These are phyloP conservation scores for Macropis europaea DNA, from an alignment of 2,888 invertebrate genomes.

Conservation along the genomic window DNA sequence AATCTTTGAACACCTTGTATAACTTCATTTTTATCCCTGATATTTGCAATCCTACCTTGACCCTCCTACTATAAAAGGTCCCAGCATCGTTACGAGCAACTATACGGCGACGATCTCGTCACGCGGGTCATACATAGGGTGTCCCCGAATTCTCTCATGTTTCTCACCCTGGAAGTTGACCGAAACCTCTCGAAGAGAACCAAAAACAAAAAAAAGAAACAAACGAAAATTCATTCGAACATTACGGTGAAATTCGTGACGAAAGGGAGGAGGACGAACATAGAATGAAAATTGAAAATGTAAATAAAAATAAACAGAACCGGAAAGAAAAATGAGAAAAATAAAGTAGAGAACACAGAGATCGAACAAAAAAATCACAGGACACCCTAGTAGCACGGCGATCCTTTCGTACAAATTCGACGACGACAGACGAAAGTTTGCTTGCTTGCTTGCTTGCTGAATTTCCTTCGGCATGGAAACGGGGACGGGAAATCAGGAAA, in stretches of 20 bases:
- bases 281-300: no score
- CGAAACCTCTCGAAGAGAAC: no score
- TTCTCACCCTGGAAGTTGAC: slow-evolving; percentile 19
- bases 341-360: background rate
- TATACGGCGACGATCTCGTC: slow-evolving; percentile 14
- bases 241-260: no score
- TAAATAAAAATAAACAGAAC: background rate
- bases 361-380: slow-evolving; percentile 12
- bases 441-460: slow-evolving; percentile 57
- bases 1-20: no score
- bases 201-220: background rate
- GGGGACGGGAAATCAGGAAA: slow-evolving; percentile 47
- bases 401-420: slow-evolving; percentile 60
- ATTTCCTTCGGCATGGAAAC: slow-evolving; percentile 57
- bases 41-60: no score
- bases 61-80: no score
- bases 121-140: slow-evolving; percentile 52
- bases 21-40: no score
- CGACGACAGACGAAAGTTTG: slow-evolving; percentile 63
- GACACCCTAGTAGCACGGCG: slow-evolving; percentile 55
- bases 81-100: slow-evolving; percentile 13
- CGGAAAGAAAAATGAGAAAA: background rate
- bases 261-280: no score
- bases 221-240: no score
- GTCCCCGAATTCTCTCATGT: slow-evolving; percentile 45